Conservation (phyloP, 2,888 invertebrate genomes). For the Tiphia femorata region DNA sequence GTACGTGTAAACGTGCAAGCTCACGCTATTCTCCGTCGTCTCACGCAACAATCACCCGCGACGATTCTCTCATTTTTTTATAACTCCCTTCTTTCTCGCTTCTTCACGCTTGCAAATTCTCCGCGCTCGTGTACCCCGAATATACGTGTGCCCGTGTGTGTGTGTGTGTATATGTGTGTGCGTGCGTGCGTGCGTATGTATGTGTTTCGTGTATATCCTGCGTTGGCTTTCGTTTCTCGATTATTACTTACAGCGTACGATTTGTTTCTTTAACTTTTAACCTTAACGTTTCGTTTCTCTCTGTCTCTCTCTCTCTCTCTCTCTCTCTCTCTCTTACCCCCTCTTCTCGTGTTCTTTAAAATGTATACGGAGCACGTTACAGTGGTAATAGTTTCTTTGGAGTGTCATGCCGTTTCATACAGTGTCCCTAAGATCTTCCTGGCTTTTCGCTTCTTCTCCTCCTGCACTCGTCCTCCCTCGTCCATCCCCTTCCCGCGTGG, state of each 20-base stretch:
- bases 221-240: conserved; percentile 42
- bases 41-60: too few relatives aligned
- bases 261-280: conserved; percentile 62
- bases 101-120: neutral
- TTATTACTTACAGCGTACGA: conserved; percentile 63
- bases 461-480: conserved; percentile 3
- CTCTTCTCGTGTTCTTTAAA: conserved; percentile 50
- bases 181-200: conserved; percentile 21
- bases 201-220: conserved; percentile 33
- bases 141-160: conserved; percentile 15
- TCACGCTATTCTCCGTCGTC: neutral
- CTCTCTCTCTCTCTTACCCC: too few relatives aligned
- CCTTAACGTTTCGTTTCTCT: conserved; percentile 42
- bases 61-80: conserved; percentile 21
- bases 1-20: conserved; percentile 2
- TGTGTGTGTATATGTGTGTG: conserved; percentile 26
- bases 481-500: conserved; percentile 4
- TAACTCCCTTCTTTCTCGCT: conserved; percentile 11
- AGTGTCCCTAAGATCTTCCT: conserved; percentile 17
- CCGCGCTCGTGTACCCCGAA: neutral
- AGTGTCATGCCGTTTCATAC: conserved; percentile 50
- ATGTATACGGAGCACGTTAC: conserved; percentile 60
- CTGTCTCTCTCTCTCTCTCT: neutral
- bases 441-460: neutral
- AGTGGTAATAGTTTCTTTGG: conserved; percentile 64